Conservation (phyloP, 1,140 invertebrate species). For the Bathynomus jamesi region DNA sequence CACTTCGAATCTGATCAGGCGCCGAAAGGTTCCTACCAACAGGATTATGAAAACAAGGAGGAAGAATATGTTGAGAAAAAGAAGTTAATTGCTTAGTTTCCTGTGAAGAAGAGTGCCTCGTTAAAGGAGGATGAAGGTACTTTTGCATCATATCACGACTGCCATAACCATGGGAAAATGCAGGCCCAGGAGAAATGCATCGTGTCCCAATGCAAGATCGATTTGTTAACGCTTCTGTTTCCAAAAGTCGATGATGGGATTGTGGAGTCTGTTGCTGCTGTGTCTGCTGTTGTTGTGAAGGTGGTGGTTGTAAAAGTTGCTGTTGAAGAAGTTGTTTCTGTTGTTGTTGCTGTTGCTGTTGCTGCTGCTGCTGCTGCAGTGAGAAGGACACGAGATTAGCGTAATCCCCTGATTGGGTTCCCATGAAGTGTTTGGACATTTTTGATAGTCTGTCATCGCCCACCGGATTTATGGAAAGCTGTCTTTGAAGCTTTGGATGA, state of each 20-base stretch:
- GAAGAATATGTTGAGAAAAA: conserved; percentile 20
- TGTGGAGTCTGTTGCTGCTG: neutral
- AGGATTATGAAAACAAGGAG: conserved; percentile 46
- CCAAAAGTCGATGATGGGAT: neutral
- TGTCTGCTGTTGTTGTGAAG: neutral
- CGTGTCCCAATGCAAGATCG: neutral
- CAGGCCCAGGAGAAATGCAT: conserved; percentile 14
- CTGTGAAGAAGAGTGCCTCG: conserved; percentile 16
- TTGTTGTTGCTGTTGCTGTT: conserved; percentile 23
- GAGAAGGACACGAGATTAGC: neutral
- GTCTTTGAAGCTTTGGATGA: conserved; percentile 68
- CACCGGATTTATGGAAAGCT: conserved; percentile 68
- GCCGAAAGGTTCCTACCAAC: conserved; percentile 70
- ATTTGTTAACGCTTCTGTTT: neutral
- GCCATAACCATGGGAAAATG: conserved; percentile 16
- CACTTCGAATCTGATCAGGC: conserved; percentile 57
- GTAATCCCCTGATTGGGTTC: conserved; percentile 11
- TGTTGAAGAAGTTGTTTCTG: conserved; percentile 14
- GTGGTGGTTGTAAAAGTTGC: neutral
- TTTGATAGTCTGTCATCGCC: conserved; percentile 62
- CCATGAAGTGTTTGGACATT: conserved; percentile 35
- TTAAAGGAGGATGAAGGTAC: conserved; percentile 18
- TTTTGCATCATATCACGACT: conserved; percentile 19
- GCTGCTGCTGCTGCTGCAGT: conserved; percentile 11
- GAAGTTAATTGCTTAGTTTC: conserved; percentile 19